These are phyloP conservation scores for Mungos mungo DNA, from an alignment of 2,113 vertebrate species.

Conservation along the genomic window DNA sequence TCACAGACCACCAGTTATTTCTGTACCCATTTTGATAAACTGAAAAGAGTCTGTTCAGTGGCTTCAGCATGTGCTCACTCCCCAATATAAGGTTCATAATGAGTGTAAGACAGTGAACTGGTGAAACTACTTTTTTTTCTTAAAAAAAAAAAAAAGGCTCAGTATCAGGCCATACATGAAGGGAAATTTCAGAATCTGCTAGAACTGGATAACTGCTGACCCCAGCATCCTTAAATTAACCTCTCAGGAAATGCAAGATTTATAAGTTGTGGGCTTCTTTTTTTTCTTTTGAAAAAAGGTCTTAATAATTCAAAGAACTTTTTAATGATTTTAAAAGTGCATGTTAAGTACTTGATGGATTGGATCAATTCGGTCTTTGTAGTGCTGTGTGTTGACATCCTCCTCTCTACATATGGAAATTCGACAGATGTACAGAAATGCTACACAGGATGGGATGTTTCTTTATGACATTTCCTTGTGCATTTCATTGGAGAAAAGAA, in stretches of 20 bases:
- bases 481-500: constrained; percentile 79
- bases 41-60: background rate
- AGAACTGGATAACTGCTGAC: constrained; percentile 64
- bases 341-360: constrained; percentile 73
- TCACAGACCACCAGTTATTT: background rate
- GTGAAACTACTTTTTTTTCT: background rate
- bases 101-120: background rate
- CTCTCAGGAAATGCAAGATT: constrained; percentile 73
- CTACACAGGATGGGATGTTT: constrained; percentile 80
- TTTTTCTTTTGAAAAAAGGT: constrained; percentile 66
- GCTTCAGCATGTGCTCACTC: background rate
- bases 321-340: constrained; percentile 73
- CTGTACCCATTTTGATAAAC: background rate
- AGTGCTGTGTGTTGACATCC: constrained; percentile 65
- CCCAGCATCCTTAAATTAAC: constrained; percentile 69
- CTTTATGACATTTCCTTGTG: constrained; percentile 84
- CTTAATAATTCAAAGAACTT: constrained; percentile 80
- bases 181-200: constrained; percentile 37
- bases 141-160: background rate
- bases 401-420: constrained; percentile 74
- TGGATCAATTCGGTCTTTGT: constrained; percentile 75
- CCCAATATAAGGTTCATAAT: background rate
- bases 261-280: constrained; percentile 48
- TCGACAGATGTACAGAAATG: constrained; percentile 80
- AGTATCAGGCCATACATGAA: background rate